phyloP scores from a whole-genome alignment of 2,888 invertebrate species.

The Orthosia gothica region DNA sequence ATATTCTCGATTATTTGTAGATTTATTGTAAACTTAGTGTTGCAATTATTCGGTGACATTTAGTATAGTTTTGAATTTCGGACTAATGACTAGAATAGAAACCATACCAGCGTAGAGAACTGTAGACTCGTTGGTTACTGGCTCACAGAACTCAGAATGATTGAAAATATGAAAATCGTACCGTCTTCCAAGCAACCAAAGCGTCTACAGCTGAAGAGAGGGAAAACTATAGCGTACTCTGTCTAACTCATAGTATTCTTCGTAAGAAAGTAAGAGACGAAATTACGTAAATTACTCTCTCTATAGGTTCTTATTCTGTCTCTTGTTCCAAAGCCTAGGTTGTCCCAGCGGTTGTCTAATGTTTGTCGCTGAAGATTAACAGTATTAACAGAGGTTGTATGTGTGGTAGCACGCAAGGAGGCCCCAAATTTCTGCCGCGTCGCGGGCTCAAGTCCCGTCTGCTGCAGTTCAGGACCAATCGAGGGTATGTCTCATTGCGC shows the following conservation, averaged over 20 bases:
- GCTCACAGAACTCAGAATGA: neutral
- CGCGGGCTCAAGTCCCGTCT: constrained; percentile 97
- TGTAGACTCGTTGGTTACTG: neutral
- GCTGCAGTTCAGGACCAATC: constrained; percentile 97
- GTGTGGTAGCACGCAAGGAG: constrained; percentile 92
- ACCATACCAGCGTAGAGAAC: neutral
- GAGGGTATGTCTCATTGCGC: constrained; percentile 94
- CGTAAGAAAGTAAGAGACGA: neutral
- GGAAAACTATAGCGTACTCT: neutral
- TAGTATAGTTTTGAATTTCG: neutral
- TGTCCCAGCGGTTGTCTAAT: constrained; percentile 24
- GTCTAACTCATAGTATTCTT: neutral
- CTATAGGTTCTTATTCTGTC: neutral
- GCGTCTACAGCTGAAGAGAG: neutral
- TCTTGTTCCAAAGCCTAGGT: constrained; percentile 43
- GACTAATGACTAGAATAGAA: neutral
- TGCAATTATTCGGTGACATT: neutral
- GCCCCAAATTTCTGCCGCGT: constrained; percentile 97
- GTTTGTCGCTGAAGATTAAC: constrained; percentile 54
- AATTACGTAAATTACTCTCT: no score
- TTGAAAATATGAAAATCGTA: neutral
- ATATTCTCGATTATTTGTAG: no score
- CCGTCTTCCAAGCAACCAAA: neutral
- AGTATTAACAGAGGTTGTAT: constrained; percentile 79
- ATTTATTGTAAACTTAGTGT: no score